A percentile compares a stretch with the other conserved stretches of the same genome.
Conservation (phyloP, 2,888 invertebrate genomes). For the Pollenia griseotomentosa region DNA sequence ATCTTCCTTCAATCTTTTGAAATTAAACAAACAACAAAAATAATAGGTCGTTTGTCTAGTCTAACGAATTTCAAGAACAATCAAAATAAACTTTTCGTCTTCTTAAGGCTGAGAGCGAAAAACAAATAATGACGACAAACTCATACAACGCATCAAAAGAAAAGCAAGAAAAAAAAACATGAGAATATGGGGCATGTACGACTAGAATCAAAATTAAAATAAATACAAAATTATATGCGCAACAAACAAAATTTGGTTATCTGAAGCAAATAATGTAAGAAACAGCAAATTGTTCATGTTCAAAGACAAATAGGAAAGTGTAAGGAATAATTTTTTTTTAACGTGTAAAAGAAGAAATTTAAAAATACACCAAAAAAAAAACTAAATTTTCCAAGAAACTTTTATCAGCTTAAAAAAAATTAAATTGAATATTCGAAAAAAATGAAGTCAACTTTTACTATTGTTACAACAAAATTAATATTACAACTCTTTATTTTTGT, state of each 20-base stretch:
- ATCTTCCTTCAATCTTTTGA: constrained; percentile 9
- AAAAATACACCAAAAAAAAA: constrained; percentile 19
- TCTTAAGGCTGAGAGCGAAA: not conserved
- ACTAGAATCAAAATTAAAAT: not conserved
- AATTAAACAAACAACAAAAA: not conserved
- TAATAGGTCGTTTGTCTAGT: constrained; percentile 48
- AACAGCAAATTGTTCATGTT: not conserved
- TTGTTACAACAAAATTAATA: too few relatives aligned
- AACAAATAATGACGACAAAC: not conserved
- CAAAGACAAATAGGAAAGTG: constrained; percentile 40
- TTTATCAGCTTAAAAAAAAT: constrained; percentile 9
- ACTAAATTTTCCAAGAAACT: not conserved
- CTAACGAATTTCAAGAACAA: constrained; percentile 46
- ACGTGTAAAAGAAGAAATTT: constrained; percentile 29
- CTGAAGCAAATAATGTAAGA: not conserved
- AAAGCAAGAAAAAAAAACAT: not conserved
- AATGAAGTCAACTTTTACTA: too few relatives aligned
- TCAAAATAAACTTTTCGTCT: constrained; percentile 35
- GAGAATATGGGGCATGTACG: not conserved
- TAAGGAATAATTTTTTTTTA: not conserved
- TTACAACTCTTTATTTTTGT: too few relatives aligned
- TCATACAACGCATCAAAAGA: too few relatives aligned
- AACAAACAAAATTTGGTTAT: not conserved
- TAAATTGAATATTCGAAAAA: not conserved
- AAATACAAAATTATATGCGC: constrained; percentile 15